Percentiles rank a stretch among this genome's conserved stretches.
These are phyloP conservation scores for Rhodophaea formosa DNA, from an alignment of 2,888 invertebrate species.

Conservation along the genomic window DNA sequence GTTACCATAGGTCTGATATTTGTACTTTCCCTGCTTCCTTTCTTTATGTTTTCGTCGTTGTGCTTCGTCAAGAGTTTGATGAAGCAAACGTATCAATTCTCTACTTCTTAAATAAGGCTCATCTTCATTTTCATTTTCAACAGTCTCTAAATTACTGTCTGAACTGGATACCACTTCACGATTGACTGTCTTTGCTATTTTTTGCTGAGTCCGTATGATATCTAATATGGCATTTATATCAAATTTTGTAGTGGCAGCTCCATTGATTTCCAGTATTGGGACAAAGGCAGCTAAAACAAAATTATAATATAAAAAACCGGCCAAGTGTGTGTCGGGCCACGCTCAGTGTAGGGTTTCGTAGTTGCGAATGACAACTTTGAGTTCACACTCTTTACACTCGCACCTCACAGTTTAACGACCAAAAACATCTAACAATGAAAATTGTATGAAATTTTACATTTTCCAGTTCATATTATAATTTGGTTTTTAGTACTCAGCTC, in stretches of 20 bases:
- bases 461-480: too few relatives aligned
- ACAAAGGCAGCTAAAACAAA: slow-evolving; percentile 23
- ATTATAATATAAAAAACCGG: background rate
- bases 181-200: background rate
- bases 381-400: too few relatives aligned
- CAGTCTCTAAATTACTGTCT: background rate
- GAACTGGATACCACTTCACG: background rate
- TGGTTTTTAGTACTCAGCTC: too few relatives aligned
- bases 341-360: too few relatives aligned
- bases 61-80: background rate
- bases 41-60: background rate
- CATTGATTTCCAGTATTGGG: slow-evolving; percentile 5
- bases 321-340: too few relatives aligned
- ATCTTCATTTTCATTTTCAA: background rate
- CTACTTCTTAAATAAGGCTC: background rate
- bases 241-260: background rate
- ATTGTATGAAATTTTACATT: too few relatives aligned
- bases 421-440: too few relatives aligned
- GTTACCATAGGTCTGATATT: background rate
- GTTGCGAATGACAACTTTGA: too few relatives aligned
- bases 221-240: slow-evolving; percentile 8
- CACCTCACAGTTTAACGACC: too few relatives aligned
- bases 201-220: background rate
- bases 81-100: slow-evolving; percentile 1
- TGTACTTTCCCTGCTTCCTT: background rate